Conservation (phyloP, 2,888 invertebrate species). For the Coecobrya sp. region DNA sequence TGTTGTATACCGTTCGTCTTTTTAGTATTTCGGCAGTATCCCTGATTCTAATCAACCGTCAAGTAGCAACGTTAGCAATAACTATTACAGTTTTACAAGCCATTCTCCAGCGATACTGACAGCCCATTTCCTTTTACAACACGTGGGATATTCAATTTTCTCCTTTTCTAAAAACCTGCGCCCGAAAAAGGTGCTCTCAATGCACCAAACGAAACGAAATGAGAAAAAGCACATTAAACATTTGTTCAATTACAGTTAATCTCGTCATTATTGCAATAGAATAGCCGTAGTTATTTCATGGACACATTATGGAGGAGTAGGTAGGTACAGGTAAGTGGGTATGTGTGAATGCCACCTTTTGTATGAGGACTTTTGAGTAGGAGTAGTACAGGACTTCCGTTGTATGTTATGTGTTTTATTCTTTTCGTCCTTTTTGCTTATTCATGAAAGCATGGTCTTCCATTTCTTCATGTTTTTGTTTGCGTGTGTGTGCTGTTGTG, state of each 20-base stretch:
- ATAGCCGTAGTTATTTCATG: slow-evolving; percentile 48
- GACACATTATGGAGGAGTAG: neutral
- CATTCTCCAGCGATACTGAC: slow-evolving; percentile 42
- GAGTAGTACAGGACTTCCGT: too few species aligned
- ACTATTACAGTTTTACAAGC: slow-evolving; percentile 59
- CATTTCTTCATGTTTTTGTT: neutral
- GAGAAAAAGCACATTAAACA: slow-evolving; percentile 58
- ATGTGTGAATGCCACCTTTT: neutral
- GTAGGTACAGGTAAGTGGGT: neutral
- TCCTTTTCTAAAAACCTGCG: slow-evolving; percentile 2
- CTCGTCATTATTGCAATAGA: slow-evolving; percentile 68
- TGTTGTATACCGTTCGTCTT: neutral
- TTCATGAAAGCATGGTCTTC: slow-evolving; percentile 18
- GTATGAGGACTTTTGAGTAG: too few species aligned
- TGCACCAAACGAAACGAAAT: slow-evolving; percentile 41
- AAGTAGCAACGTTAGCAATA: slow-evolving; percentile 50
- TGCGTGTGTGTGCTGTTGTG: neutral
- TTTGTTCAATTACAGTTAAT: slow-evolving; percentile 76
- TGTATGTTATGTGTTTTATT: neutral
- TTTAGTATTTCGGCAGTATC: neutral
- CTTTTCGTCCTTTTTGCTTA: neutral
- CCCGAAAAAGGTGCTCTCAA: neutral
- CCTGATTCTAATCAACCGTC: slow-evolving; percentile 65
- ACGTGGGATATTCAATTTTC: slow-evolving; percentile 67
- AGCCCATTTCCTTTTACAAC: slow-evolving; percentile 69